Percentiles rank a stretch among this genome's conserved stretches.
Conservation (phyloP, 2,888 invertebrate species). For the Platycnemis pennipes region DNA sequence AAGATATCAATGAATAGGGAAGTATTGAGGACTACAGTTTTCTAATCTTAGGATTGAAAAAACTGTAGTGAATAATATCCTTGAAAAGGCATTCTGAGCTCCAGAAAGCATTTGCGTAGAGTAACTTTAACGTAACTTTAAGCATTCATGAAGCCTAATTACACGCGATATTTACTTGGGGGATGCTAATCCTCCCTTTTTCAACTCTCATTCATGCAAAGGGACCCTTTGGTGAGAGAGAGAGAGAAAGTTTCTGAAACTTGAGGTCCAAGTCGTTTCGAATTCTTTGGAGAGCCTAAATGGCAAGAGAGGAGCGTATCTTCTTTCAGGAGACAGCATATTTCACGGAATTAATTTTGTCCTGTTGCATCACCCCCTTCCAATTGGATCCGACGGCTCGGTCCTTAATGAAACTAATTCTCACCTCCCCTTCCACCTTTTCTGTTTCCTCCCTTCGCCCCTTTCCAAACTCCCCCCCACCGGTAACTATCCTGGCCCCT, state of each 20-base stretch:
- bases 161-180: too few relatives aligned
- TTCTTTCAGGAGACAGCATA: not conserved
- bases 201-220: not conserved
- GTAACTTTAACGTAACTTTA: too few relatives aligned
- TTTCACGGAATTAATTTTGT: conserved; percentile 12
- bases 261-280: not conserved
- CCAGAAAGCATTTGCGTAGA: too few relatives aligned
- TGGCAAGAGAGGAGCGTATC: not conserved
- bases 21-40: too few relatives aligned
- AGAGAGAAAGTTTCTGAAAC: not conserved
- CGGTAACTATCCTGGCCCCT: too few relatives aligned
- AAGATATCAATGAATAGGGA: too few relatives aligned
- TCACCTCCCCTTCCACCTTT: not conserved
- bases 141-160: too few relatives aligned
- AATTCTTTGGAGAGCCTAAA: not conserved
- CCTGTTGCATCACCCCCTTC: conserved; percentile 16
- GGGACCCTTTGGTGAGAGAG: not conserved
- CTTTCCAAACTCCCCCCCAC: too few relatives aligned
- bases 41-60: too few relatives aligned
- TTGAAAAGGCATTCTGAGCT: too few relatives aligned
- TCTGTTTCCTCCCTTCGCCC: not conserved
- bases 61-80: too few relatives aligned
- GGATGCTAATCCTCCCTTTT: not conserved
- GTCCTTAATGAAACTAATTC: conserved; percentile 2
- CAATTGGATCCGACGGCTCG: not conserved